These are phyloP conservation scores for Aleadryas rufinucha DNA, from an alignment of 2,113 vertebrate species.

Conservation along the genomic window DNA sequence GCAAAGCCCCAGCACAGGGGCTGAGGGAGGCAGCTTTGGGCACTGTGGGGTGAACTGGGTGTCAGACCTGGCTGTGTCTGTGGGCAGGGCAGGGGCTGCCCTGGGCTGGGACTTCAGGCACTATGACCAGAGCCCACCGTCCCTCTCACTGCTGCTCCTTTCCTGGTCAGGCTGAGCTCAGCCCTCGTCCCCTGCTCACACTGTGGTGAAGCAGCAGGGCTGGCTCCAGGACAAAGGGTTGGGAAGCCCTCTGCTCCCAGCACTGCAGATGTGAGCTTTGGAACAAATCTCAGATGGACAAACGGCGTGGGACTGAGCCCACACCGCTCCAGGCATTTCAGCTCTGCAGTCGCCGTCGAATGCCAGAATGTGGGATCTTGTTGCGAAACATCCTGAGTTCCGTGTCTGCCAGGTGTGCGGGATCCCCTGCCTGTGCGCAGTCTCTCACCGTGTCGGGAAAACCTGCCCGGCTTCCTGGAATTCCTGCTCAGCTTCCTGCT, in stretches of 20 bases:
- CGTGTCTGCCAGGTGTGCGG: background rate
- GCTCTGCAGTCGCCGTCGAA: background rate
- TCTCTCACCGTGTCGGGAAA: background rate
- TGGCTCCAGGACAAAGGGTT: background rate
- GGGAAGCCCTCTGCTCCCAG: background rate
- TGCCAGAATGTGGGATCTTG: background rate
- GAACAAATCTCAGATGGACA: background rate
- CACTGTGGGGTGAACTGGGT: background rate
- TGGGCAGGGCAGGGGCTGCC: background rate
- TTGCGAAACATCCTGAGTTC: background rate
- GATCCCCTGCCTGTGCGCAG: background rate
- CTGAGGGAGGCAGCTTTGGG: background rate
- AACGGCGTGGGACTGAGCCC: background rate
- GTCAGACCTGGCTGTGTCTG: background rate
- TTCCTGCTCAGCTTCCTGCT: background rate
- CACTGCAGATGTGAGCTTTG: background rate
- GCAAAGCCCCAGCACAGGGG: background rate
- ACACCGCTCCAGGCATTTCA: background rate
- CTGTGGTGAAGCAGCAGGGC: background rate
- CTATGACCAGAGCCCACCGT: accelerated
- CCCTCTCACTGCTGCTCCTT: background rate
- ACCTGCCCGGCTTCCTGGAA: background rate
- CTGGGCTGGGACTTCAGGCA: background rate
- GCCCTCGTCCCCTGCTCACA: background rate
- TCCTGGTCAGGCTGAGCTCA: background rate